Base-by-base conservation (phyloP, 2,797 vertebrate genomes). In the Ciconia nigra region DNA sequence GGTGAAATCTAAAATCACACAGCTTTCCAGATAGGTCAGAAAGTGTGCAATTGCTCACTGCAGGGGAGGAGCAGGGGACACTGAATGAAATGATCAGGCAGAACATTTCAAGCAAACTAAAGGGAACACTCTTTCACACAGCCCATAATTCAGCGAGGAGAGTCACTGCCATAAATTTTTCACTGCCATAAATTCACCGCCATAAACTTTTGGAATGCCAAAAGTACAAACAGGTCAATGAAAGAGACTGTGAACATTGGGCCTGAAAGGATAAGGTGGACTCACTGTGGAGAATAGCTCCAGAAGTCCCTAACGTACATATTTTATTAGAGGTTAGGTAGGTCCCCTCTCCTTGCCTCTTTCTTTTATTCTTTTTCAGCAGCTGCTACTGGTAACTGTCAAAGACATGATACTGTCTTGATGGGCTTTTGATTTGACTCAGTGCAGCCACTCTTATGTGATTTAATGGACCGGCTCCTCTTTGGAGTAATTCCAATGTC, bases 351-450 rank as follows among this genome's bases (percentile, higher is more conserved):
- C 28, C 20, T 49, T 63, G 31, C 55, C 19, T 62, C 29, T 35
- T 80, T 63, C 22, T 94, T 58, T 69, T 44, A 42, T 83, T 67
- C 26, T 78, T 93, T 90, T 93, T 55, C 42, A 89, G 52, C 65
- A 93, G 61, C 72, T 87, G 80, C 54, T 87, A 62, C 88, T 4
- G 3, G 76, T 89, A 90, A 65, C 54, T 73, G 62, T 44, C 67
- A 85, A 95, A 83, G 74, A 80, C 44, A 41, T 46, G 66, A 70
- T 62, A 46, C 12, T 62, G 6, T 81, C 86, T 92, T 93, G 86
- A 87, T 67, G 71, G 63, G 41, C 21, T 91, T 90, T 93, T 92
- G 74, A 93, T 96, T 83, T 92, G 66, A 90, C 42, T 88, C 61
- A 54, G 19, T 31, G 62, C 49, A 86, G 70, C 37, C 66, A 76